Conservation (phyloP, 2,113 vertebrate species). For the Rhineura floridana region DNA sequence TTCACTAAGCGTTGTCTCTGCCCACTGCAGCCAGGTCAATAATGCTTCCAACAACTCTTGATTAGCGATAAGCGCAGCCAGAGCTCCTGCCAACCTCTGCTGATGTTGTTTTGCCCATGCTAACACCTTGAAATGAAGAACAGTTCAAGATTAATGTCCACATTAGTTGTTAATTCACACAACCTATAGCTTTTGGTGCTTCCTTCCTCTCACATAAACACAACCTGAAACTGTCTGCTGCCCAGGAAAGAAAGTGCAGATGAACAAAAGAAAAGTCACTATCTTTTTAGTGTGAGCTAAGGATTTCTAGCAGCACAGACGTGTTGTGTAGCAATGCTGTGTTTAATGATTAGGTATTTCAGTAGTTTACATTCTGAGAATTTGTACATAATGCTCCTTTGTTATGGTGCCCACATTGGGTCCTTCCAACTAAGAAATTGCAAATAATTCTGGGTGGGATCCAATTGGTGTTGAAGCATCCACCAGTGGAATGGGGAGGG, state of each 20-base stretch:
- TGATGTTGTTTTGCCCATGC: conserved; percentile 96
- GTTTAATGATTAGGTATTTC: background rate
- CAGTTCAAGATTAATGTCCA: conserved; percentile 9
- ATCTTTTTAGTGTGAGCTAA: background rate
- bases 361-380: background rate
- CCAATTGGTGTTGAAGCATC: background rate
- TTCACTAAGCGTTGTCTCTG: conserved; percentile 89
- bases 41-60: conserved; percentile 92
- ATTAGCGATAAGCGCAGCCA: conserved; percentile 87
- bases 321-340: background rate
- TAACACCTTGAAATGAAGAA: conserved; percentile 82
- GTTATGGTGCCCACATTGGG: background rate
- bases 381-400: background rate
- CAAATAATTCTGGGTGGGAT: background rate
- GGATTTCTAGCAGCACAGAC: background rate
- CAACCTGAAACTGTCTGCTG: background rate
- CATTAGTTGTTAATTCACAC: conserved; percentile 16
- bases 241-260: background rate
- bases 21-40: conserved; percentile 94
- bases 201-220: background rate
- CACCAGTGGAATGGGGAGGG: too few relatives aligned
- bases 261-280: background rate
- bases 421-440: background rate
- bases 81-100: conserved; percentile 87
- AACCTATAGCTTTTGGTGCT: background rate